Conservation (phyloP, 1,140 invertebrate genomes). For the Psilanteris sp. region DNA sequence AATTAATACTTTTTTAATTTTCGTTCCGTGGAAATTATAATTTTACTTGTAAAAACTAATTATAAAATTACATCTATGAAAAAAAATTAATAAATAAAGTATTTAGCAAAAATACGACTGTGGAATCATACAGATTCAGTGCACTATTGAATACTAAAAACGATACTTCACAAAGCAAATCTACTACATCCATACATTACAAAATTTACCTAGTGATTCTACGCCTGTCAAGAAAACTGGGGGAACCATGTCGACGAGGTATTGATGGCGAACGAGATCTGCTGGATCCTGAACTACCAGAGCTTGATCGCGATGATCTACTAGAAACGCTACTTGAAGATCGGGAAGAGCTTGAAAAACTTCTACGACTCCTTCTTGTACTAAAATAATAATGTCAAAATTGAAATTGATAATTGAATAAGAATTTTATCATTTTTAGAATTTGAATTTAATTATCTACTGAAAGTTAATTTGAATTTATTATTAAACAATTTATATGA, state of each 20-base stretch:
- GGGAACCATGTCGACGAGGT: conserved; percentile 91
- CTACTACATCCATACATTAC: conserved; percentile 4
- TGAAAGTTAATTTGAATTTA: no score
- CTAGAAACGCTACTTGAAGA: conserved; percentile 68
- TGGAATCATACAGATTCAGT: conserved; percentile 43
- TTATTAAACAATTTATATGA: no score
- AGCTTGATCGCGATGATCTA: conserved; percentile 64
- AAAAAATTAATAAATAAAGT: background rate
- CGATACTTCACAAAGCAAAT: conserved; percentile 44
- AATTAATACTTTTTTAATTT: no score
- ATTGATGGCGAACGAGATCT: conserved; percentile 91
- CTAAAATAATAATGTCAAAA: conserved; percentile 27
- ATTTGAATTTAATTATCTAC: background rate
- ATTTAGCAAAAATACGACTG: conserved; percentile 18
- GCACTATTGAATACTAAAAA: conserved; percentile 46
- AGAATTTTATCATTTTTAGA: background rate
- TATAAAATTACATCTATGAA: background rate
- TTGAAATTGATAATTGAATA: background rate
- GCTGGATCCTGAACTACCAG: conserved; percentile 74
- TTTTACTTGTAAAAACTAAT: background rate
- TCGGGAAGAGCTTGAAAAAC: conserved; percentile 74
- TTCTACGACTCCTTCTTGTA: conserved; percentile 72
- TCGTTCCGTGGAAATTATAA: no score
- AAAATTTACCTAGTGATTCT: conserved; percentile 91
- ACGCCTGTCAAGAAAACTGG: conserved; percentile 92